Percentiles rank a stretch among this genome's conserved stretches.
Evolutionary conservation across 2,888 invertebrate species (phyloP).

Genomic region (Prionchulus punctatus): DNA sequence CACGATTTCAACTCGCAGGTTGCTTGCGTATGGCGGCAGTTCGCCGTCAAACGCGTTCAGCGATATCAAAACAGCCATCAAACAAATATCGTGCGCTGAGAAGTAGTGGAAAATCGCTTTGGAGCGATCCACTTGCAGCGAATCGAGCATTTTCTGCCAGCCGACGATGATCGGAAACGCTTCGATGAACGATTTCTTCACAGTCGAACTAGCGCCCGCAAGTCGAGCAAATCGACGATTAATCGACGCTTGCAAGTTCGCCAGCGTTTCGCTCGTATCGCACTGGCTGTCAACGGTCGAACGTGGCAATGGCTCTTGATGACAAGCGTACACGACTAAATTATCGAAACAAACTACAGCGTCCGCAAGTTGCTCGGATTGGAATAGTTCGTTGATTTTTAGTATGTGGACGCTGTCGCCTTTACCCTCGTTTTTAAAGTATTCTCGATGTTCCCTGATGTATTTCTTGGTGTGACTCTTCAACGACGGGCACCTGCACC

Average conservation of each 20-base stretch:
- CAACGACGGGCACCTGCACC: not conserved
- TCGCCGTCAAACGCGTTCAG: not conserved
- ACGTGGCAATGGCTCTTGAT: slow-evolving; percentile 62
- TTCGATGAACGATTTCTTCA: too few relatives aligned
- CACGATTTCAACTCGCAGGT: not conserved
- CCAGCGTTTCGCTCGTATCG: too few relatives aligned
- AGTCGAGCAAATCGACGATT: too few relatives aligned
- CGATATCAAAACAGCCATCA: not conserved
- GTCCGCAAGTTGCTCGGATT: slow-evolving; percentile 32
- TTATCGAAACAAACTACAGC: slow-evolving; percentile 56
- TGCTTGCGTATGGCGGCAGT: not conserved
- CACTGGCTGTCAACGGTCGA: too few relatives aligned
- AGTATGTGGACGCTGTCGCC: not conserved
- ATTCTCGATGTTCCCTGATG: not conserved
- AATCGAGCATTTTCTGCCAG: too few relatives aligned
- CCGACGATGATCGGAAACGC: too few relatives aligned
- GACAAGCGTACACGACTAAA: slow-evolving; percentile 64
- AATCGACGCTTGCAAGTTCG: too few relatives aligned
- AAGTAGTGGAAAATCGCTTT: not conserved
- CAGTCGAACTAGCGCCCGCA: too few relatives aligned
- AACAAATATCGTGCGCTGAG: not conserved
- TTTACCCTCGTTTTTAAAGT: not conserved
- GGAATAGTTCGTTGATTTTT: not conserved
- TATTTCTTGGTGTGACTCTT: not conserved
- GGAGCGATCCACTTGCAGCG: too few relatives aligned